phyloP scores from a whole-genome alignment of 2,888 invertebrate genomes.

The Athalia rosae region DNA sequence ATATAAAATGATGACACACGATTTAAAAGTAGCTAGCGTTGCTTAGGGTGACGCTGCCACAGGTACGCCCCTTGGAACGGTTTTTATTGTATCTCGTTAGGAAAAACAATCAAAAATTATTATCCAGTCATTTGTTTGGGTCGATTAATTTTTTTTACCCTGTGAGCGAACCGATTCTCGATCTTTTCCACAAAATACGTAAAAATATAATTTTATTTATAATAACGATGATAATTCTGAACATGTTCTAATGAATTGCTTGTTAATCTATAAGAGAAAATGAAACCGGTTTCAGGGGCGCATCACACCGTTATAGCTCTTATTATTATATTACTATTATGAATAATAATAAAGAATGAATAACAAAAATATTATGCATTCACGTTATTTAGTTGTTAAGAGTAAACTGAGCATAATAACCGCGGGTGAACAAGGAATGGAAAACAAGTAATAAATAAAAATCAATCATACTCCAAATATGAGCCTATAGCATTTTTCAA shows the following conservation, averaged over 20 bases:
- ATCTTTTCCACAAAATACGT: neutral
- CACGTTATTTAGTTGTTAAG: slow-evolving; percentile 71
- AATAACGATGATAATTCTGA: too few relatives aligned
- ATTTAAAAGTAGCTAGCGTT: slow-evolving; percentile 41
- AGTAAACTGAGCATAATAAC: neutral
- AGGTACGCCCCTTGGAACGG: slow-evolving; percentile 39
- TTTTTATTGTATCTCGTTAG: slow-evolving; percentile 7
- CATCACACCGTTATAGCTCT: slow-evolving; percentile 69
- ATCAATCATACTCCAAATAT: slow-evolving; percentile 69
- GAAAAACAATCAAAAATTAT: slow-evolving; percentile 54
- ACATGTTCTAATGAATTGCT: too few relatives aligned
- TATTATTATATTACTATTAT: slow-evolving; percentile 63
- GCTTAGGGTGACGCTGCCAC: slow-evolving; percentile 39
- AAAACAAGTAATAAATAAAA: slow-evolving; percentile 67
- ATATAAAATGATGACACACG: slow-evolving; percentile 59
- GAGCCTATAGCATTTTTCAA: neutral
- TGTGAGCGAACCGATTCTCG: neutral
- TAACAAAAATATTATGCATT: slow-evolving; percentile 67
- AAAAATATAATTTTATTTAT: too few relatives aligned
- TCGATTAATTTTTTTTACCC: slow-evolving; percentile 1
- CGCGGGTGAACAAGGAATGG: slow-evolving; percentile 43
- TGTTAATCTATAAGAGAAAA: slow-evolving; percentile 35
- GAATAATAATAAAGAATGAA: slow-evolving; percentile 48
- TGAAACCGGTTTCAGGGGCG: slow-evolving; percentile 59
- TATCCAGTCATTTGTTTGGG: slow-evolving; percentile 47